These are phyloP conservation scores for Dendropsophus ebraccatus DNA, from an alignment of 2,113 vertebrate genomes.

Conservation along the genomic window DNA sequence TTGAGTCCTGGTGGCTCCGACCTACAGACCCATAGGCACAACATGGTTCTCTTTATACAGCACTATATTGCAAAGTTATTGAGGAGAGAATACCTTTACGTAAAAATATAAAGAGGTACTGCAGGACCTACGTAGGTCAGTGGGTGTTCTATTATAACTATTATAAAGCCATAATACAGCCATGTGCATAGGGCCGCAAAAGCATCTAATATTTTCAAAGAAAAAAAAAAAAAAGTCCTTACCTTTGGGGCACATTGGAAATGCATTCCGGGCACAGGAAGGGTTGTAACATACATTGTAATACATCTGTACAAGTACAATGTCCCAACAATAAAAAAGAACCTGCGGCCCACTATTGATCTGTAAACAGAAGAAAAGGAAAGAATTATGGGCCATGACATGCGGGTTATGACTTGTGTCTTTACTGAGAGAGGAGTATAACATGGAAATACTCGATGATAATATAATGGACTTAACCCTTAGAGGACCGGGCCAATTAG, in stretches of 20 bases:
- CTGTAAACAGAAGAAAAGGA: constrained; percentile 68
- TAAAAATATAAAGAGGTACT: not conserved
- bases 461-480: not conserved
- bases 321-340: constrained; percentile 95
- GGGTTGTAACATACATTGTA: constrained; percentile 95
- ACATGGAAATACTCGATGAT: not conserved
- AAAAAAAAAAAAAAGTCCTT: constrained; percentile 57
- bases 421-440: not conserved
- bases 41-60: too few species aligned
- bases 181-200: not conserved
- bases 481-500: too few species aligned
- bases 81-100: too few species aligned
- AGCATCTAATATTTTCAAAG: not conserved
- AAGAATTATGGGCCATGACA: not conserved
- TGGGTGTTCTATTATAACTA: not conserved
- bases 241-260: constrained; percentile 97
- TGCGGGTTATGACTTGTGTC: not conserved
- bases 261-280: constrained; percentile 95
- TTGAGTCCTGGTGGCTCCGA: too few species aligned
- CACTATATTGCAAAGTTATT: too few species aligned
- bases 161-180: not conserved
- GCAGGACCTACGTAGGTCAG: not conserved
- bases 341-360: constrained; percentile 90
- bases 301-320: constrained; percentile 95
- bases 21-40: too few species aligned